Conservation (phyloP, 1,140 invertebrate species). For the Hylaeus anthracinus region DNA sequence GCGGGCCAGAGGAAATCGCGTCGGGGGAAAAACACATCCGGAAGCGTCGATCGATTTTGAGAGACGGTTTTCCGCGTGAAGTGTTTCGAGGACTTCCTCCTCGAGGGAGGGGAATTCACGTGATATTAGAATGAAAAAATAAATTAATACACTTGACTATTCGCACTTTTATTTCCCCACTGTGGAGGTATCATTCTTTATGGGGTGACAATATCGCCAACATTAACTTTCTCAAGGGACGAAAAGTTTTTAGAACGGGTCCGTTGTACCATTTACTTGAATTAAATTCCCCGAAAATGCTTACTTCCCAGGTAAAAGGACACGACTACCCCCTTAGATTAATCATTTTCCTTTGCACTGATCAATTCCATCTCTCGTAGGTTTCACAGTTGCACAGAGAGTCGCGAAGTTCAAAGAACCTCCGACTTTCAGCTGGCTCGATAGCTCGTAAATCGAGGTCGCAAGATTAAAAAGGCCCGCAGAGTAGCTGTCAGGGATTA, state of each 20-base stretch:
- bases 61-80: constrained; percentile 47
- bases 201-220: too few relatives aligned
- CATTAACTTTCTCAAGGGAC: too few relatives aligned
- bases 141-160: too few relatives aligned
- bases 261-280: too few relatives aligned
- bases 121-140: not conserved
- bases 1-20: constrained; percentile 27
- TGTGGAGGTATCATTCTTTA: too few relatives aligned
- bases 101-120: not conserved
- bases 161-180: too few relatives aligned
- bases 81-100: constrained; percentile 21
- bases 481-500: constrained; percentile 46
- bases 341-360: not conserved
- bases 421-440: constrained; percentile 27
- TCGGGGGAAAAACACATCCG: constrained; percentile 33
- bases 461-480: constrained; percentile 30
- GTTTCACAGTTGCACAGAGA: not conserved
- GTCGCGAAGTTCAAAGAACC: constrained; percentile 31
- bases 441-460: constrained; percentile 48
- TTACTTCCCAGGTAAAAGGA: too few relatives aligned
- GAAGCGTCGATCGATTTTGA: constrained; percentile 42
- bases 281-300: too few relatives aligned
- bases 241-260: too few relatives aligned
- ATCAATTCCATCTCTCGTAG: not conserved
- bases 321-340: not conserved